Base-by-base conservation (phyloP, 2,113 vertebrate species). In the Xyrauchen texanus region DNA sequence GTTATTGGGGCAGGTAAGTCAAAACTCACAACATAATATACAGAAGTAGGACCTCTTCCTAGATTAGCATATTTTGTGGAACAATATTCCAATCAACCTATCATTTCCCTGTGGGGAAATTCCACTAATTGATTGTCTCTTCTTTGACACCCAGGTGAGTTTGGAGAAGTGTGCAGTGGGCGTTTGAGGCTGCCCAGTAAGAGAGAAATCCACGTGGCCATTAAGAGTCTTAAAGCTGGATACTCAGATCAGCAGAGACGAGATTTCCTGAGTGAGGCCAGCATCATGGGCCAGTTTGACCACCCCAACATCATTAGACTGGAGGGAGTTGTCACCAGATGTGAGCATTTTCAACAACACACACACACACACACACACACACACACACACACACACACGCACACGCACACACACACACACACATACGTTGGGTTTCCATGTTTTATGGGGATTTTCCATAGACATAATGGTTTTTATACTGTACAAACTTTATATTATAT, bases 1-100 rank as follows among this genome's bases (percentile, higher is more conserved):
- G 93, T 94, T 65, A 94, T 94, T 6, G 93, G 93, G 71, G 93
- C 91, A 3, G 93, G 93, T 94, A 84, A 91, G 90, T 82, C n/a
- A 53, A 44, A 58, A 8, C n/a, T n/a, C 42, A n/a, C 34, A 58
- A 7, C 11, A 5, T 15, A 13, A 16, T 15, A 7, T 45, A 34
- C 8, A 2, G 6, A 7, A 7, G 47, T 49, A 34, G 21, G 47
- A 34, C 21, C 21, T 34, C 3, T 34, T 34, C 21, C 21, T 34
- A 34, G 21, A 34, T 34, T 34, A 34, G 21, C 21, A 34, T 34
- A 1, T 34, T 34, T 34, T 34, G 21, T 34, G 21, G 21, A 34
- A 34, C 21, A 34, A 34, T 34, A 34, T 34, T 57, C 53, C 12
- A 7, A 6, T 49, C 6, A 49, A 2, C 8, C 47, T 7, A 49